A percentile compares a stretch with the other conserved stretches of the same genome.
Conservation (phyloP, 2,888 invertebrate species). For the Spilarctia lutea region DNA sequence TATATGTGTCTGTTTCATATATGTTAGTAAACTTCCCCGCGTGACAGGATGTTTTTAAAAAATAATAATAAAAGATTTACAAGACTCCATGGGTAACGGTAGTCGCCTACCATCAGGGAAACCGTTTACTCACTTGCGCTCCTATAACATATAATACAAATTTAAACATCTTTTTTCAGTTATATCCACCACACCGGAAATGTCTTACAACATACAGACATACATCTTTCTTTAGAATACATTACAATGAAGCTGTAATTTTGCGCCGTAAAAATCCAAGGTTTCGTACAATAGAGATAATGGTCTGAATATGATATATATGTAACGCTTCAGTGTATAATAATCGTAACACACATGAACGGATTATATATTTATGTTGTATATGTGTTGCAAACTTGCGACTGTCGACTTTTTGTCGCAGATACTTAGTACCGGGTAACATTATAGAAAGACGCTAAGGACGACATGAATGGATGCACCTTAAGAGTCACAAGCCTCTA, state of each 20-base stretch:
- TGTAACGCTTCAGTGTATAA: constrained; percentile 28
- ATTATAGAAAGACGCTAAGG: too few relatives aligned
- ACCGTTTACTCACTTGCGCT: too few relatives aligned
- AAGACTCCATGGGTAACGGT: too few relatives aligned
- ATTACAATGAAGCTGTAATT: constrained; percentile 30
- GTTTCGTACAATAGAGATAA: constrained; percentile 55
- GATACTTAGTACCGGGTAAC: too few relatives aligned
- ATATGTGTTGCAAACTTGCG: constrained; percentile 21
- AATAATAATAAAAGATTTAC: too few relatives aligned
- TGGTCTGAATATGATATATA: constrained; percentile 55
- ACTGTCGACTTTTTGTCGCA: constrained; percentile 13
- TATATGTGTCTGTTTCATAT: too few relatives aligned
- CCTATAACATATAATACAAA: too few relatives aligned
- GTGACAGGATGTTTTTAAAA: too few relatives aligned
- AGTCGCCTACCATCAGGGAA: too few relatives aligned
- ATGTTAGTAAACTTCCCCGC: too few relatives aligned
- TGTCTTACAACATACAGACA: neutral
- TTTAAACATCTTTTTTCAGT: neutral
- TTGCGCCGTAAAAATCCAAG: constrained; percentile 33
- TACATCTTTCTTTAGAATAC: constrained; percentile 12
- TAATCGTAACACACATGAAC: constrained; percentile 35
- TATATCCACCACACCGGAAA: neutral
- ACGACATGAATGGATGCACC: too few relatives aligned
- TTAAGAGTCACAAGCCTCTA: too few relatives aligned
- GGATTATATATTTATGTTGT: constrained; percentile 49